Evolutionary conservation across 2,888 invertebrate species (phyloP), one percentile per base, ranked within the genome.

Genomic region (Lycia hirtaria): DNA sequence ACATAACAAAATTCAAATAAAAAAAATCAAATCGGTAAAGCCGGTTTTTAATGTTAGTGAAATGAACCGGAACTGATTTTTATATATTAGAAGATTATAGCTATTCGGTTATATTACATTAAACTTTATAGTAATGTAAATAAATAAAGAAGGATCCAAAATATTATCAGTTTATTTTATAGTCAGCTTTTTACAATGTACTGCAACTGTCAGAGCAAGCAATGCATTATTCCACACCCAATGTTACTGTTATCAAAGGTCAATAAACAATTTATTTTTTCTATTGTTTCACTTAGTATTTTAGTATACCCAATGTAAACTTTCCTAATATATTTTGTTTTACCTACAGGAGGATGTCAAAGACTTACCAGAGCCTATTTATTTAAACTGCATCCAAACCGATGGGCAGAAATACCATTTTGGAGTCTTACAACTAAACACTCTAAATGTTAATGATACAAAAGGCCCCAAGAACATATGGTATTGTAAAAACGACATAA

Each of bases 401-500:
- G 95, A 97, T 78, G 96, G 97, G 0, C 91, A 94, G 66, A 86
- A 92, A 33, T 97, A 96, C 77, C 95, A 97, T 77, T 97, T 98
- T 78, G 95, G 96, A 3, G 93, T 97, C 14, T 94, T 96, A 56
- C 97, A 98, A 85, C 88, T 98, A 10, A 97, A 97, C 73, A 96
- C 96, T 0, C 86, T 97, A 28, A 93, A 96, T 81, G 83, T 97
- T 2, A 79, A 90, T 73, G 92, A 93, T 0, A 78, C 72, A 10
- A 90, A 93, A 19, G 93, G 93, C 20, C 81, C 92, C 0, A 96
- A 95, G 78, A 98, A 98, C 85, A 93, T 96, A 65, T 97, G 96
- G 94, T 98, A 96, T 93, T 93, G 94, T 72, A 93, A 93, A 44
- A 93, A 95, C 15, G 83, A 92, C 64, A 84, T 95, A 47, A 86